A percentile compares a stretch with the other conserved stretches of the same genome.
These are phyloP conservation scores for Amiota communis DNA, from an alignment of 2,888 invertebrate genomes.

Conservation along the genomic window DNA sequence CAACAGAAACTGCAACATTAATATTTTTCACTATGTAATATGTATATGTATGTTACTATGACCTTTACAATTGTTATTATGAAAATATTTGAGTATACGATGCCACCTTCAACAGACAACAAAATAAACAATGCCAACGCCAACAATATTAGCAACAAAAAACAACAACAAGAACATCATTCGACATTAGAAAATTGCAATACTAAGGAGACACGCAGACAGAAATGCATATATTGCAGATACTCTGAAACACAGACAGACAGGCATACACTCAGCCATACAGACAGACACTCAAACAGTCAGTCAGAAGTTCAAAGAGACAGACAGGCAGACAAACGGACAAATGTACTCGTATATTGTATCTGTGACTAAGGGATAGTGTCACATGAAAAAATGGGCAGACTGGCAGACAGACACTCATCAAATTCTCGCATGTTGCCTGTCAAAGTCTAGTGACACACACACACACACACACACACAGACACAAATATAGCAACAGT, in stretches of 20 bases:
- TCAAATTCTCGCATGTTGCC: constrained; percentile 72
- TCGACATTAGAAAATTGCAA: neutral
- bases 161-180: constrained; percentile 11
- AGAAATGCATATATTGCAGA: constrained; percentile 58
- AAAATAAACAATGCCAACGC: constrained; percentile 10
- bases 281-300: no score
- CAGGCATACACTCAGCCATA: neutral
- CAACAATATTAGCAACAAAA: constrained; percentile 37
- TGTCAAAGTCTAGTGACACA: constrained; percentile 70
- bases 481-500: constrained; percentile 39
- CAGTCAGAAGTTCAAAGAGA: no score
- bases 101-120: constrained; percentile 20
- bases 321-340: neutral
- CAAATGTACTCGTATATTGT: neutral
- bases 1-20: no score
- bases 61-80: no score
- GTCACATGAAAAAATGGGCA: no score
- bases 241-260: constrained; percentile 43
- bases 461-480: constrained; percentile 58
- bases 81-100: neutral
- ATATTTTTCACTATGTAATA: no score
- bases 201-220: neutral
- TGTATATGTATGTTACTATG: no score
- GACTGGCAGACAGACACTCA: constrained; percentile 56
- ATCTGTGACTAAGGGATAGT: no score